These are phyloP conservation scores for Pelusios castaneus DNA, from an alignment of 2,113 vertebrate species.

Conservation along the genomic window DNA sequence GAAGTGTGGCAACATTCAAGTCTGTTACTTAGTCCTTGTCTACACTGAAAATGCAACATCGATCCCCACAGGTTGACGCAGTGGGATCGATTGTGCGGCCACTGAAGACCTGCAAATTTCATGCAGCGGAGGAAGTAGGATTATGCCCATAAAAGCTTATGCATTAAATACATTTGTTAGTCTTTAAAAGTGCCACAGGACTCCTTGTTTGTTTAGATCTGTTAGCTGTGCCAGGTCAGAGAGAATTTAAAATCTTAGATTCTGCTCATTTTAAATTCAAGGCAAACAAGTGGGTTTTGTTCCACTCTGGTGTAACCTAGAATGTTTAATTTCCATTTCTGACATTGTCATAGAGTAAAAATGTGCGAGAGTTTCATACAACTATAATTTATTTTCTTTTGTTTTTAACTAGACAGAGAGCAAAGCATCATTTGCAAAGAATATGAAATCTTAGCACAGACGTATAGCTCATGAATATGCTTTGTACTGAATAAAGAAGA, in stretches of 20 bases:
- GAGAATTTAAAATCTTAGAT: neutral
- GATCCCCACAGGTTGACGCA: no score
- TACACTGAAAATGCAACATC: no score
- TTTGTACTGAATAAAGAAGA: constrained; percentile 6
- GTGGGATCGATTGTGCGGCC: no score
- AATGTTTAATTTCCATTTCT: neutral
- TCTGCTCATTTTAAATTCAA: neutral
- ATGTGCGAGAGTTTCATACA: neutral
- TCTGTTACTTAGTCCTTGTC: no score
- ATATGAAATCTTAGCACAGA: neutral
- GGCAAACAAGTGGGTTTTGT: neutral
- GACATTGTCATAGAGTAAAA: neutral
- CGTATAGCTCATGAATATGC: neutral
- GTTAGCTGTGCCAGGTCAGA: neutral
- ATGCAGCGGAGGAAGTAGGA: no score
- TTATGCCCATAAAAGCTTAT: no score
- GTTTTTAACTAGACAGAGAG: neutral
- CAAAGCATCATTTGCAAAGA: neutral
- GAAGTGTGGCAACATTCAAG: no score
- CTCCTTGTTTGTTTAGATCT: neutral
- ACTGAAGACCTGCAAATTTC: no score
- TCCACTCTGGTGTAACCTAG: neutral
- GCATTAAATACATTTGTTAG: no score
- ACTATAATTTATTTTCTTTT: constrained; percentile 14
- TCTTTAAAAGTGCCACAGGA: no score